Evolutionary conservation across 2,797 vertebrate species (phyloP), one percentile per base, ranked within the genome.

Genomic region (Bufotes viridis): DNA sequence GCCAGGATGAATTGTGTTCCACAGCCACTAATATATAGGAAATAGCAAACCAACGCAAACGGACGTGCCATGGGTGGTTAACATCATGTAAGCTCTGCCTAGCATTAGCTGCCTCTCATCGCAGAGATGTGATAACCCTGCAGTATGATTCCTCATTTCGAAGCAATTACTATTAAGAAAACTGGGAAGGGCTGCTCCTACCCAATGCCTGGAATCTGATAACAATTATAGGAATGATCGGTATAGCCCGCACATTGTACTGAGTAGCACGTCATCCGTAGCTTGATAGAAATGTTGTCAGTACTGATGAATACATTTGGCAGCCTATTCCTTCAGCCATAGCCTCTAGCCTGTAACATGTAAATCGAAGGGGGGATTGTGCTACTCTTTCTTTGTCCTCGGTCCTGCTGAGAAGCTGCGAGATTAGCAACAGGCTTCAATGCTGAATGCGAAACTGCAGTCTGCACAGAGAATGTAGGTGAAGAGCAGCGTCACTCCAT

Each of bases 1-100:
- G 91, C 85, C 53, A 91, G 91, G 90, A 91, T 94, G 93, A 93
- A 93, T 95, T 92, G 90, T 93, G 90, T 92, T 90, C 92, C 91
- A 92, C 90, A 91, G 90, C 92, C 82, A 69, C 20, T 90, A 87
- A 90, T 92, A 89, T 92, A 93, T 90, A 87, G 92, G 69, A 82
- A 85, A 81, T 81, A 81, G 83, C 69, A 81, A 83, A 88, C 13
- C 69, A 76, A 78, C 34, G 82, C 87, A 85, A 80, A 91, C 81
- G 79, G 80, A 89, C 92, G 91, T 91, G 90, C 90, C 92, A 90
- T 91, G 78, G 87, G 92, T 93, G 93, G 91, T 90, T 92, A 91
- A 90, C 90, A 90, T 88, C 90, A 91, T 72, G 86, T 91, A 91
- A 87, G 79, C 91, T 87, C 88, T 93, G 90, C 90, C 89, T 92